These are phyloP conservation scores for Thysanoteuthis rhombus DNA, from an alignment of 2,888 invertebrate genomes.

Conservation along the genomic window DNA sequence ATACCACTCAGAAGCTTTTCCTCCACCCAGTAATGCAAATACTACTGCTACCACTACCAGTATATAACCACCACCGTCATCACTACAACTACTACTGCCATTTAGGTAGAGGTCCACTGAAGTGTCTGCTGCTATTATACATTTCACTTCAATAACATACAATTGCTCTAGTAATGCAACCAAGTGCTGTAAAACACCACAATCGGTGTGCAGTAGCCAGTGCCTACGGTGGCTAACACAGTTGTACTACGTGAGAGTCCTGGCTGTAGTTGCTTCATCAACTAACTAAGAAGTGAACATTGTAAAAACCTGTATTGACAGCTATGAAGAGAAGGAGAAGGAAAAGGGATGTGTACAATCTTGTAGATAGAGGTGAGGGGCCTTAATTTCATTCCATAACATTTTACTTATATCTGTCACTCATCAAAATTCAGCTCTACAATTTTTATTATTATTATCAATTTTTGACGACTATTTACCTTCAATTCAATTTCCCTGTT, in stretches of 20 bases:
- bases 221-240: background rate
- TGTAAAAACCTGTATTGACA: background rate
- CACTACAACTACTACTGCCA: background rate
- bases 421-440: background rate
- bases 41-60: background rate
- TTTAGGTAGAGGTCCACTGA: background rate
- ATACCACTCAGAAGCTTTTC: background rate
- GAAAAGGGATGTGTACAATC: background rate
- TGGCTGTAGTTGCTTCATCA: background rate
- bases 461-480: no score
- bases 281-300: background rate
- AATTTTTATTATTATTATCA: background rate
- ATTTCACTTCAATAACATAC: background rate
- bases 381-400: background rate
- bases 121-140: constrained; percentile 12
- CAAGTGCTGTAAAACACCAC: background rate
- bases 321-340: constrained; percentile 12
- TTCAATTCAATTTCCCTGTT: no score
- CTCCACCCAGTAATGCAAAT: background rate
- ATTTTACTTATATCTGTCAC: background rate
- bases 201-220: background rate
- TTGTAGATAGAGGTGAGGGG: background rate
- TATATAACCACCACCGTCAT: background rate
- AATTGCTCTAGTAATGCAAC: background rate
- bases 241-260: background rate